Percentiles rank a stretch among this genome's conserved stretches.
phyloP scores from a whole-genome alignment of 2,113 vertebrate species.

The Arothron firmamentum region DNA sequence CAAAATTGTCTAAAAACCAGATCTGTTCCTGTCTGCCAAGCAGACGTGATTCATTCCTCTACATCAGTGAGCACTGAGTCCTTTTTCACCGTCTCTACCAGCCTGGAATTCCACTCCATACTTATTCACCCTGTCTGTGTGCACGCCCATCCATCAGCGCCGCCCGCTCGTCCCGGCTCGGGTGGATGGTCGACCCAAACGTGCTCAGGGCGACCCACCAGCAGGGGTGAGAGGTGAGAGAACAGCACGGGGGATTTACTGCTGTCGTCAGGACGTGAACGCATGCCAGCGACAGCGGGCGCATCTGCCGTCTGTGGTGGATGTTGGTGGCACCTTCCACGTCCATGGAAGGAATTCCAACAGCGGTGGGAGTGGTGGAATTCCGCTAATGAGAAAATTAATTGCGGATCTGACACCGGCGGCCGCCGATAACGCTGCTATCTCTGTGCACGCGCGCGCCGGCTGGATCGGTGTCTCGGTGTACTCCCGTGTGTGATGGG shows the following conservation, averaged over 20 bases:
- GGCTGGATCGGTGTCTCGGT: slow-evolving; percentile 13
- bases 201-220: neutral
- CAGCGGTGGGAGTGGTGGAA: slow-evolving; percentile 49
- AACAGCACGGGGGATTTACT: slow-evolving; percentile 36
- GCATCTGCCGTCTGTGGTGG: slow-evolving; percentile 18
- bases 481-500: slow-evolving; percentile 9
- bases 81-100: slow-evolving; percentile 30
- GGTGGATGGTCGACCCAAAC: slow-evolving; percentile 21
- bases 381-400: slow-evolving; percentile 65
- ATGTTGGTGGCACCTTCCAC: slow-evolving; percentile 18
- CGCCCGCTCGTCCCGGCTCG: slow-evolving; percentile 8
- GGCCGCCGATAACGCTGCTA: slow-evolving; percentile 41
- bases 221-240: slow-evolving; percentile 45
- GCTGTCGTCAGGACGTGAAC: slow-evolving; percentile 60
- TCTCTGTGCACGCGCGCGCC: neutral
- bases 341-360: slow-evolving; percentile 18
- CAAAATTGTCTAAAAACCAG: neutral
- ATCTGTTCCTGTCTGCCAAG: slow-evolving; percentile 8
- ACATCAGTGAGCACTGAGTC: slow-evolving; percentile 46
- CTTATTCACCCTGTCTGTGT: slow-evolving; percentile 18
- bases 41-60: slow-evolving; percentile 28
- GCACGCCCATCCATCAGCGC: slow-evolving; percentile 31
- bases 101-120: slow-evolving; percentile 11
- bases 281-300: slow-evolving; percentile 32
- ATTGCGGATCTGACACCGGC: slow-evolving; percentile 51